Evolutionary conservation across 1,140 invertebrate genomes (phyloP).

Genomic region (Sesamia nonagrioides): DNA sequence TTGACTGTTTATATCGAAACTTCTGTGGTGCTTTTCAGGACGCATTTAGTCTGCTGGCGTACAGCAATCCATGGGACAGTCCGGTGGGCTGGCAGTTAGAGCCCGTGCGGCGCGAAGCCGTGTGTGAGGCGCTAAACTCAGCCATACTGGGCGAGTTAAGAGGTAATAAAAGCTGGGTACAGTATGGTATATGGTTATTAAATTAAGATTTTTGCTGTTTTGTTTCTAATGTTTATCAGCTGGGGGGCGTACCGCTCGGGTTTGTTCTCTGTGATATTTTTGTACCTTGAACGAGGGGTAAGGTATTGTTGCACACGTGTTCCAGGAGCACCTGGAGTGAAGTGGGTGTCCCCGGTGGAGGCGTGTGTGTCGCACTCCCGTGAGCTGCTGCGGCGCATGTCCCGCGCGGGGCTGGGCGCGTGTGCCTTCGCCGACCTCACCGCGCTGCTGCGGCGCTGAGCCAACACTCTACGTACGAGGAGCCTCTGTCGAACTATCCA

Average conservation of each 20-base stretch:
- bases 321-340: constrained; percentile 96
- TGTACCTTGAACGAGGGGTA: neutral
- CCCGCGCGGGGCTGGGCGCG: constrained; percentile 95
- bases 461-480: no score
- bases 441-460: constrained; percentile 84
- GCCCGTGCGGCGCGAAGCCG: constrained; percentile 96
- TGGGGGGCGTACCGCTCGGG: no score
- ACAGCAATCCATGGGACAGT: constrained; percentile 98
- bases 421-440: constrained; percentile 94
- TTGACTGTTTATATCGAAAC: no score
- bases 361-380: constrained; percentile 96
- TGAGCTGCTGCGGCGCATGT: constrained; percentile 96
- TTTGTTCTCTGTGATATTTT: neutral
- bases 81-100: constrained; percentile 98
- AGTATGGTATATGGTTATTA: no score
- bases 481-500: no score
- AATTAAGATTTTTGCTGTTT: no score
- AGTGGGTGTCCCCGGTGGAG: constrained; percentile 96
- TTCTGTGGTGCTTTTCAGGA: constrained; percentile 89
- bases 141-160: constrained; percentile 94
- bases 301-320: neutral
- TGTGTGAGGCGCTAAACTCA: constrained; percentile 98
- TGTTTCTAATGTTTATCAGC: no score
- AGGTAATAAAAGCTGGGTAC: no score
- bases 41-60: constrained; percentile 98